Evolutionary conservation across 2,888 invertebrate species (phyloP).

Genomic region (Palloptera scutellata): DNA sequence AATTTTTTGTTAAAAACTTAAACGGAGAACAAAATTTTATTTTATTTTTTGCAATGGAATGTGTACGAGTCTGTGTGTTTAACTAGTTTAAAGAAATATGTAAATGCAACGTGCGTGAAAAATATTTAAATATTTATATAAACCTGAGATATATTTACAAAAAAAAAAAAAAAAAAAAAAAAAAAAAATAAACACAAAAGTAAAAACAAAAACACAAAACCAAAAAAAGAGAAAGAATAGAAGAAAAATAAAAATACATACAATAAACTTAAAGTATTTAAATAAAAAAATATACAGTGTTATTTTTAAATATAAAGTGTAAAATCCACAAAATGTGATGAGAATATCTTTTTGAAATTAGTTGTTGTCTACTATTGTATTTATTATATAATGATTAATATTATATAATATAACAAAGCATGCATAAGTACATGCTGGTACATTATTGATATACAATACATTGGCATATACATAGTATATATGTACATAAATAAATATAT

Average conservation of each 20-base stretch:
- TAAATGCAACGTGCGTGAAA: constrained; percentile 14
- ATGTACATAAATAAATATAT: constrained; percentile 14
- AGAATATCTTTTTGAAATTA: constrained; percentile 36
- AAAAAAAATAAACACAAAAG: background rate
- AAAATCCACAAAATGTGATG: constrained; percentile 40
- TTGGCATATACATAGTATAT: constrained; percentile 9
- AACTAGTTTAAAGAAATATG: constrained; percentile 6
- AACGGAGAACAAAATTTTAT: too few relatives aligned
- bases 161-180: constrained; percentile 13
- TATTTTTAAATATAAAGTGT: constrained; percentile 25
- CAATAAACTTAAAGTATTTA: constrained; percentile 33
- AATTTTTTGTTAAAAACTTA: too few relatives aligned
- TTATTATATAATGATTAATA: constrained; percentile 8
- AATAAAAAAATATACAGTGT: constrained; percentile 33
- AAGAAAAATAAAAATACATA: constrained; percentile 23
- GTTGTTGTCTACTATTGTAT: constrained; percentile 21
- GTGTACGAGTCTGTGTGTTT: too few relatives aligned
- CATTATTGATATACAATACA: constrained; percentile 17
- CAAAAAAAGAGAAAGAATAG: constrained; percentile 7
- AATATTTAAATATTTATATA: background rate
- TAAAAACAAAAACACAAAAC: constrained; percentile 12
- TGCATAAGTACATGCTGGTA: background rate
- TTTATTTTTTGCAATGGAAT: too few relatives aligned
- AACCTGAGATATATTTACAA: constrained; percentile 12
- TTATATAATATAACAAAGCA: background rate